A percentile compares a stretch with the other conserved stretches of the same genome.
Conservation (phyloP, 2,888 invertebrate genomes). For the Dioctria rufipes region DNA sequence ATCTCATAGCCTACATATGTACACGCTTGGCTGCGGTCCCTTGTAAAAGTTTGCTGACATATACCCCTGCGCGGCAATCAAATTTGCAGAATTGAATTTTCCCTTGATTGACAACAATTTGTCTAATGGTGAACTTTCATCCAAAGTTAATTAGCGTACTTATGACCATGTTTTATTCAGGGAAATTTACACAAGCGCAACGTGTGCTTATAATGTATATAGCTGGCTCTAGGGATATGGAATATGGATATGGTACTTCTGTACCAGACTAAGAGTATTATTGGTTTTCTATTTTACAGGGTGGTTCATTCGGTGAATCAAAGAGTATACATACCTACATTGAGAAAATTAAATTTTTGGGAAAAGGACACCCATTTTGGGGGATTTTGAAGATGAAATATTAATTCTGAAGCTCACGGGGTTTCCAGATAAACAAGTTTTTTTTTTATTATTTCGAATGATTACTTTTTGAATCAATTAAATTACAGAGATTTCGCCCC, state of each 20-base stretch:
- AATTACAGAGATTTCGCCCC: no score
- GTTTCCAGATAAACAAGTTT: no score
- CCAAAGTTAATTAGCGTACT: slow-evolving; percentile 21
- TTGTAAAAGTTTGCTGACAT: background rate
- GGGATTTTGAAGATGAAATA: no score
- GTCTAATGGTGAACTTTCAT: slow-evolving; percentile 15
- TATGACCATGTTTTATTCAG: slow-evolving; percentile 21
- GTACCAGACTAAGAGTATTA: background rate
- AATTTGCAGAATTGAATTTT: slow-evolving; percentile 21
- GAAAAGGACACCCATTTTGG: no score
- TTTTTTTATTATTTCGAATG: no score
- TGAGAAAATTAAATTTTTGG: no score
- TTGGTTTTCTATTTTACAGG: slow-evolving; percentile 14
- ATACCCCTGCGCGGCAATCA: background rate
- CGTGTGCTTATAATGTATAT: background rate
- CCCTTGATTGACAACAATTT: slow-evolving; percentile 21
- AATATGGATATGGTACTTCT: background rate
- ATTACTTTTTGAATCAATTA: no score
- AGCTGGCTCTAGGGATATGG: background rate
- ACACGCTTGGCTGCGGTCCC: background rate
- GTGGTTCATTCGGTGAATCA: no score
- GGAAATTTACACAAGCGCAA: slow-evolving; percentile 19
- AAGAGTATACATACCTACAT: no score
- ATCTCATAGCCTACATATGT: background rate
- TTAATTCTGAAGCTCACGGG: no score